Percentiles rank a stretch among this genome's conserved stretches.
Conservation (phyloP, 2,797 vertebrate genomes). For the Argentina silus region DNA sequence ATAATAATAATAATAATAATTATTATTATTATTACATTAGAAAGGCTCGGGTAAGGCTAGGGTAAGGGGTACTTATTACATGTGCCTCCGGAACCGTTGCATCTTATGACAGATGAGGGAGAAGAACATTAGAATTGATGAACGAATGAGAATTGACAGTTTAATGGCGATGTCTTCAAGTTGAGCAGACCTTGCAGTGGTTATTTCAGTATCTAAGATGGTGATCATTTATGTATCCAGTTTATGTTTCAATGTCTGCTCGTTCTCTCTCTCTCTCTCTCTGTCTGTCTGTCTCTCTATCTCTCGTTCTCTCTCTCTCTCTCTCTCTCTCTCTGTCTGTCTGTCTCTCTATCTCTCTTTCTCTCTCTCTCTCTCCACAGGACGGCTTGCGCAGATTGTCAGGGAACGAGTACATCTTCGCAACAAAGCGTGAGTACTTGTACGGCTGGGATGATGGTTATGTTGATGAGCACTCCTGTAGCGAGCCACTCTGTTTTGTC, state of each 20-base stretch:
- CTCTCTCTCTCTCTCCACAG: conserved; percentile 71
- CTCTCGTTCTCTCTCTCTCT: conserved; percentile 28
- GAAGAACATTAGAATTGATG: not conserved
- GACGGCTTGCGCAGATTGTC: conserved; percentile 93
- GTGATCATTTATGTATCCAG: not conserved
- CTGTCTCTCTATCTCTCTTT: conserved; percentile 8
- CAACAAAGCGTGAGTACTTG: conserved; percentile 89
- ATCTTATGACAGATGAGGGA: not conserved
- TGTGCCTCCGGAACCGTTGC: not conserved
- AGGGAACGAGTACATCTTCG: conserved; percentile 91
- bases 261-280: not conserved
- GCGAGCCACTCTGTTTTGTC: not conserved
- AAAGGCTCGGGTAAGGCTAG: too few relatives aligned
- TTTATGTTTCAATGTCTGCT: not conserved
- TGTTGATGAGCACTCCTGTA: not conserved
- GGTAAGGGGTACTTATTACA: not conserved
- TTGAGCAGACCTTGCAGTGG: not conserved
- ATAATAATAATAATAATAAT: too few relatives aligned
- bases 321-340: conserved; percentile 38
- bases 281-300: too few relatives aligned
- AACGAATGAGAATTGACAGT: not conserved
- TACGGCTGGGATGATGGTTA: not conserved
- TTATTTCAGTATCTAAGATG: not conserved
- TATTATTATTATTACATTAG: too few relatives aligned
- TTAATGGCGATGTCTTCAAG: not conserved